Percentiles rank a stretch among this genome's conserved stretches.
Conservation (phyloP, 2,797 vertebrate genomes). For the Hozukius guyotensis region DNA sequence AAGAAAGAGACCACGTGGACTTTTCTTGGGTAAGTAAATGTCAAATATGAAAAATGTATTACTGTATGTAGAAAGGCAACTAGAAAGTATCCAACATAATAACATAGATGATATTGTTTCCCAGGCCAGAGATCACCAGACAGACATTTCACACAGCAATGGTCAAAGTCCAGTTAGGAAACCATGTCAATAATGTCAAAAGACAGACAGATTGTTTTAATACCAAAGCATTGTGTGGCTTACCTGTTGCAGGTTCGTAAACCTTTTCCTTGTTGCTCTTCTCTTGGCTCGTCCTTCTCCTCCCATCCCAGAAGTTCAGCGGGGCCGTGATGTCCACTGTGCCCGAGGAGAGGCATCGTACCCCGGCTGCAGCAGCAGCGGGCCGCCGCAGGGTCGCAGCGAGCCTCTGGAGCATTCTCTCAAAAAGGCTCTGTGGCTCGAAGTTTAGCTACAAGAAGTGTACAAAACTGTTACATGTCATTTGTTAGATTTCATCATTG, state of each 20-base stretch:
- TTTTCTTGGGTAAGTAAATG: neutral
- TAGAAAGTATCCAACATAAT: neutral
- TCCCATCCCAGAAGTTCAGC: constrained; percentile 91
- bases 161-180: constrained; percentile 54
- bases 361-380: constrained; percentile 48
- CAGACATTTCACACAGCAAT: neutral
- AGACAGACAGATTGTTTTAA: neutral
- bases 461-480: neutral
- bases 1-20: neutral
- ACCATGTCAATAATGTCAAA: neutral
- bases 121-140: neutral
- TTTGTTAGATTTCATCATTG: neutral
- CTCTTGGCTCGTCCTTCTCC: constrained; percentile 77
- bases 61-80: neutral
- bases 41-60: neutral
- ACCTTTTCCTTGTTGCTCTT: constrained; percentile 78
- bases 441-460: neutral
- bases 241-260: constrained; percentile 94
- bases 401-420: constrained; percentile 61
- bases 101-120: neutral
- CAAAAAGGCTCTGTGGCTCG: neutral
- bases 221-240: neutral
- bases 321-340: constrained; percentile 78
- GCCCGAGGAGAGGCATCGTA: constrained; percentile 82
- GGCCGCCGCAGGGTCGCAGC: constrained; percentile 22